Base-by-base conservation (phyloP, 2,113 vertebrate species). In the Hydropotes inermis region DNA sequence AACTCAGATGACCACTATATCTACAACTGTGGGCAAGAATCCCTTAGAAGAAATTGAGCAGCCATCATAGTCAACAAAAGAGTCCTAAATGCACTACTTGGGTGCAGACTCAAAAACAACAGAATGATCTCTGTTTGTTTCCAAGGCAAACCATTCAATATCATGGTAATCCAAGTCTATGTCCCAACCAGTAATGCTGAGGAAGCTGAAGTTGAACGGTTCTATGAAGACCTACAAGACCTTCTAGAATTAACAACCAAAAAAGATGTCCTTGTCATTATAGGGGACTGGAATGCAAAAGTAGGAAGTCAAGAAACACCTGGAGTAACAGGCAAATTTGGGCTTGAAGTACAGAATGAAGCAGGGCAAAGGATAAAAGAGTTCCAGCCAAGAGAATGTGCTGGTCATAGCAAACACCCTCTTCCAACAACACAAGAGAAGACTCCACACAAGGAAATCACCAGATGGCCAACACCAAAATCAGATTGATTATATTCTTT, bases 61-160 rank as follows among this genome's bases (percentile, higher is more conserved):
- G 9, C 9, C 9, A 58, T 58, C 25, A 58, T 5, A 58, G 25
- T 58, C 57, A 58, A 58, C 10, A 25, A 57, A 64, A n/a, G 30
- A 64, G 15, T 64, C 61, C 61, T n/a, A n/a, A 64, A 9, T 17
- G 30, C 15, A 64, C 15, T 64, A 64, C 1, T n/a, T 64, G 61
- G 61, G 3, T n/a, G 16, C 33, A n/a, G 7, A 4, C 7, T n/a
- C 33, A 64, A 9, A n/a, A n/a, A 64, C 1, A 4, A 64, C 3
- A 9, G 7, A 64, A 64, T 64, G 61, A 64, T n/a, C 30, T 64
- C 15, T 64, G 30, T n/a, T 64, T 4, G 5, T 64, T n/a, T 9
- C 33, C 61, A 64, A 64, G 33, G 30, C 61, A 64, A 64, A 64
- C 7, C 15, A 64, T 64, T n/a, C 33, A 3, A 64, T 64, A 64